A percentile compares a stretch with the other conserved stretches of the same genome.
phyloP scores from a whole-genome alignment of 1,140 invertebrate genomes.

The Euwallacea fornicatus region DNA sequence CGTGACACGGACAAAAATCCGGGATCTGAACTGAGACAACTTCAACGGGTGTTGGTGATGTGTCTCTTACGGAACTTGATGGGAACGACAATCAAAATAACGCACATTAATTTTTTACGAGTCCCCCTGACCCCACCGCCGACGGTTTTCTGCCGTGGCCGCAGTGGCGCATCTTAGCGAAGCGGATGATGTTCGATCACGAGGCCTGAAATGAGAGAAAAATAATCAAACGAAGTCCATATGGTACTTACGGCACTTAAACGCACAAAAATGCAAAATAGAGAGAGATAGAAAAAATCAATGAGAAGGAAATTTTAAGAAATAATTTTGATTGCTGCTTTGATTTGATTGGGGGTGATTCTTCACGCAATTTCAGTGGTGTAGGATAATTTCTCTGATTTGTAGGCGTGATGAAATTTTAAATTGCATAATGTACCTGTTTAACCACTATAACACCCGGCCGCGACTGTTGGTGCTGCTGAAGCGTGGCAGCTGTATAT shows the following conservation, averaged over 20 bases:
- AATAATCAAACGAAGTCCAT: not conserved
- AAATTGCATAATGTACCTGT: conserved; percentile 52
- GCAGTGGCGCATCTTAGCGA: conserved; percentile 38
- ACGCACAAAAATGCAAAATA: no score
- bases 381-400: not conserved
- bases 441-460: conserved; percentile 87
- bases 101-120: conserved; percentile 19
- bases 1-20: conserved; percentile 26
- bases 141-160: conserved; percentile 20
- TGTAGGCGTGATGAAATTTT: not conserved
- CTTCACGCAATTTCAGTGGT: no score
- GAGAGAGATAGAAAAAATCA: no score
- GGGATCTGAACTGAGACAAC: conserved; percentile 4
- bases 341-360: not conserved
- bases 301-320: no score
- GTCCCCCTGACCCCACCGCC: conserved; percentile 14
- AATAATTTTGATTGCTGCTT: not conserved
- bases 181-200: conserved; percentile 51
- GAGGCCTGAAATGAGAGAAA: conserved; percentile 58
- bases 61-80: conserved; percentile 7
- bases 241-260: no score
- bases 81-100: conserved; percentile 15
- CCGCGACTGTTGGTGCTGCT: conserved; percentile 67
- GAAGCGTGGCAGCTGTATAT: conserved; percentile 54
- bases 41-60: not conserved